Evolutionary conservation across 2,888 invertebrate species (phyloP).

Genomic region (Tenthredo notha): DNA sequence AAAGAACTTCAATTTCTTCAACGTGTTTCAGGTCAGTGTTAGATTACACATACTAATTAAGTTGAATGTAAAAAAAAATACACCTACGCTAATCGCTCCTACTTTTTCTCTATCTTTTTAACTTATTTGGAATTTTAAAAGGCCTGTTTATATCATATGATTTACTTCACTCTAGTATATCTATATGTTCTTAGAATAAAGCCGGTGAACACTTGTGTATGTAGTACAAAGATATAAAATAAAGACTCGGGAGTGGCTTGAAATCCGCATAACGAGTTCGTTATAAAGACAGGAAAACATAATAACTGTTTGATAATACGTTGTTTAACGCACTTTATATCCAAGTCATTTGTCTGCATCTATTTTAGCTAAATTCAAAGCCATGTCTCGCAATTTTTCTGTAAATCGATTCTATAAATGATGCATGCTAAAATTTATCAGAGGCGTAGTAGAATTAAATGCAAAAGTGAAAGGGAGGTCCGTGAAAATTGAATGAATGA

Average conservation of each 20-base stretch:
- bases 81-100: not conserved
- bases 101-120: not conserved
- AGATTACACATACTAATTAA: not conserved
- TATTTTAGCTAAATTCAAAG: not conserved
- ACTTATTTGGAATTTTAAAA: not conserved
- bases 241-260: not conserved
- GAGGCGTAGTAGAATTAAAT: not conserved
- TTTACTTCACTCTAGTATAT: not conserved
- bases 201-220: not conserved
- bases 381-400: not conserved
- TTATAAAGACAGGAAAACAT: not conserved
- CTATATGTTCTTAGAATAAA: not conserved
- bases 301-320: not conserved
- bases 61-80: not conserved
- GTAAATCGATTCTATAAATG: not conserved
- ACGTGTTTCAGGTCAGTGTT: constrained; percentile 65
- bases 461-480: not conserved
- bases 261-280: not conserved
- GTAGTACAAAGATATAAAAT: not conserved
- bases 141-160: not conserved
- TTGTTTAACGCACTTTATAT: not conserved
- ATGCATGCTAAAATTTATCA: not conserved
- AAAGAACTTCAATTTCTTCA: constrained; percentile 6
- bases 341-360: not conserved
- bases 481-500: not conserved